Base-by-base conservation (phyloP, 1,140 invertebrate species). In the Musca domestica region DNA sequence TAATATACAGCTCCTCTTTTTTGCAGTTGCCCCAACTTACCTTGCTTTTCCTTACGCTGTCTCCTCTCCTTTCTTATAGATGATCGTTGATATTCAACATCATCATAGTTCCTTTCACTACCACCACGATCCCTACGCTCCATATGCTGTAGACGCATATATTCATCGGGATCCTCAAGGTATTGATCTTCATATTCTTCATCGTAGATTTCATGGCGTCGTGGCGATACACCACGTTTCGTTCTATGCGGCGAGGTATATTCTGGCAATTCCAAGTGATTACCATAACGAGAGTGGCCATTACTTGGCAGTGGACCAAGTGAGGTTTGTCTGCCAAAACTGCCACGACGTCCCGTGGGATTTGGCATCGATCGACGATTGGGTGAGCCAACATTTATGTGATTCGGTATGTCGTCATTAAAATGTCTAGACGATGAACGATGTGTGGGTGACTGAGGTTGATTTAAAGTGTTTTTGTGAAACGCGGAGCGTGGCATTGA, bases 401-500 rank as follows among this genome's bases (percentile, higher is more conserved):
- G 67, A 64, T 64, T 64, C 1, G 58, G 34, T 19, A 19, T 68
- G 41, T 54, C 67, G 15, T 61, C 67, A 14, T 64, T 46, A 15
- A 30, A 52, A 12, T 61, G 56, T 41, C 56, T 61, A 20, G 56
- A 61, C 19, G 56, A 17, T 12, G 34, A 41, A 41, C 34, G 34
- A 41, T 41, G 34, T 41, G 34, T 41, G 6, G 34, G 15, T 34
- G 54, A 23, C 12, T 54, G 56, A 2, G 22, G 41, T 9, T 63
- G 54, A 51, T 14, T 64, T 64, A 47, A 64, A 27, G 10, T 51
- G n/a, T 66, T 49, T 47, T 66, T 69, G 6, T 75, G 76, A 68
- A 76, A 72, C 3, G 77, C 74, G 0, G 78, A 76, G 46, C 78
- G 72, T 6, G 78, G 78, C 78, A 81, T 81, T 3, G 78, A 81